Evolutionary conservation across 1,140 invertebrate genomes (phyloP).

Genomic region (Eumeta japonica): DNA sequence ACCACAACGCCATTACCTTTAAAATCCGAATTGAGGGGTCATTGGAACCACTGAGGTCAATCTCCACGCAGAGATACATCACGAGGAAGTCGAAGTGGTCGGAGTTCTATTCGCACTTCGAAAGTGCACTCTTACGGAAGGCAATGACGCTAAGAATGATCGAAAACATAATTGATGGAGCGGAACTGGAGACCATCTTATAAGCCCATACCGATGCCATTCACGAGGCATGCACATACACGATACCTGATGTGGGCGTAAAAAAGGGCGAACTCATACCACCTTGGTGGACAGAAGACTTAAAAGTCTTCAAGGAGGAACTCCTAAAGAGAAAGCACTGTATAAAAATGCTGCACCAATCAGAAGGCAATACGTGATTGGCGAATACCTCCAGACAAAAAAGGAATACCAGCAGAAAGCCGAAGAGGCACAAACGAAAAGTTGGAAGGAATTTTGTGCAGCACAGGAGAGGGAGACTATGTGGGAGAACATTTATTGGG

Average conservation of each 20-base stretch:
- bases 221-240: too few species aligned
- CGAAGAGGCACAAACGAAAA: too few species aligned
- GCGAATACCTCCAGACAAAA: conserved; percentile 10
- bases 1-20: too few species aligned
- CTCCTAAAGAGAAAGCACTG: conserved; percentile 8
- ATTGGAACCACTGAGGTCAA: background rate
- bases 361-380: too few species aligned
- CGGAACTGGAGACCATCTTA: too few species aligned
- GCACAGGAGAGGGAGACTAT: conserved; percentile 16
- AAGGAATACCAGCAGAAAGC: conserved; percentile 9
- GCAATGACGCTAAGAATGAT: too few species aligned
- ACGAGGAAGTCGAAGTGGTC: conserved; percentile 16
- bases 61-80: conserved; percentile 13
- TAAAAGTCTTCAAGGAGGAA: conserved; percentile 9
- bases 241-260: conserved; percentile 7
- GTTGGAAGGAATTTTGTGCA: conserved; percentile 20
- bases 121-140: too few species aligned
- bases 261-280: conserved; percentile 1
- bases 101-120: too few species aligned
- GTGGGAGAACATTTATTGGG: too few species aligned
- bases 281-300: conserved; percentile 14
- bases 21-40: too few species aligned
- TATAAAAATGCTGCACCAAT: conserved; percentile 14
- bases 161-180: too few species aligned
- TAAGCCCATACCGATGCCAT: conserved; percentile 8